phyloP scores from a whole-genome alignment of 2,113 vertebrate species.

The Atrichornis clamosus region DNA sequence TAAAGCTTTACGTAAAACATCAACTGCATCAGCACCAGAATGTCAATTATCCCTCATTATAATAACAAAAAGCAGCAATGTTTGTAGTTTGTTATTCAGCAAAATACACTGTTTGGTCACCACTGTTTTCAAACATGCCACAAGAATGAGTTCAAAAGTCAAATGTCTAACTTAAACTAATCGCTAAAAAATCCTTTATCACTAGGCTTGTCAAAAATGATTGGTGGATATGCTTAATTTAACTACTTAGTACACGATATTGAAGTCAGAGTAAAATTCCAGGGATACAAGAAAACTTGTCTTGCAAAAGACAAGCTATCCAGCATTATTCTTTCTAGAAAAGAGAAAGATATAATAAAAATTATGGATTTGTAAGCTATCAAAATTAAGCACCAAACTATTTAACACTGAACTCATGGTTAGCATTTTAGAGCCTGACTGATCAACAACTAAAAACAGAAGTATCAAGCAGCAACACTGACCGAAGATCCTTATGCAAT shows the following conservation, averaged over 20 bases:
- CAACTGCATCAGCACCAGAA: conserved; percentile 7
- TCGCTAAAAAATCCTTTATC: conserved; percentile 22
- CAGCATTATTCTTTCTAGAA: neutral
- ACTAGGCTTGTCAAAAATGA: conserved; percentile 21
- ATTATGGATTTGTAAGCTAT: neutral
- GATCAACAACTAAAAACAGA: neutral
- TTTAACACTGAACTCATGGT: neutral
- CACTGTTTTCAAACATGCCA: conserved; percentile 42
- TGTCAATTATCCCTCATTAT: conserved; percentile 33
- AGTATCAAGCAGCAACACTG: neutral
- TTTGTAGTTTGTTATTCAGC: conserved; percentile 32
- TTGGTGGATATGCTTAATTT: conserved; percentile 23
- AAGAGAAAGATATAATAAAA: neutral
- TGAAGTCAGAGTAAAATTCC: neutral
- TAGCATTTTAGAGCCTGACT: neutral
- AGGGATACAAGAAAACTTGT: neutral
- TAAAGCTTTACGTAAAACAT: conserved; percentile 37
- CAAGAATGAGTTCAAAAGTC: conserved; percentile 59
- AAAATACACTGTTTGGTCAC: conserved; percentile 26
- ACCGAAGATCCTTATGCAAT: neutral
- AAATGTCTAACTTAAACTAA: conserved; percentile 49
- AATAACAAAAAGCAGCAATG: conserved; percentile 50
- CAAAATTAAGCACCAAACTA: neutral
- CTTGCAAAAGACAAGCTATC: neutral
- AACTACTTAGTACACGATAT: neutral